Conservation (phyloP, 53 echinoderm and acorn worm species). For the Hippasteria phrygiana region DNA sequence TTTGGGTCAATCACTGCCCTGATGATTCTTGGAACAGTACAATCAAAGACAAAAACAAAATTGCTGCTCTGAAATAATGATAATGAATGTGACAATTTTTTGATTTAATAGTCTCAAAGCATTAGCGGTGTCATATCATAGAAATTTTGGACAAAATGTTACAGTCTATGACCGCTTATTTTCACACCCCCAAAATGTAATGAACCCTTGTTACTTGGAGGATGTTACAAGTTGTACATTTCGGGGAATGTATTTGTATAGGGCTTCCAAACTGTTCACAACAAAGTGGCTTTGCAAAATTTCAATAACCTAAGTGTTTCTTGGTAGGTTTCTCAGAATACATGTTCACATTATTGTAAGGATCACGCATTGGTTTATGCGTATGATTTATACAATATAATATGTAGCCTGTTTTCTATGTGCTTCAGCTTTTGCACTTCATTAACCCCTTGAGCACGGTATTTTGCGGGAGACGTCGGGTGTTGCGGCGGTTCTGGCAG, state of each 20-base stretch:
- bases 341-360: too few species aligned
- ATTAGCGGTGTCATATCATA: background rate
- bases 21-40: background rate
- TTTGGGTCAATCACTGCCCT: background rate
- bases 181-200: background rate
- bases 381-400: too few species aligned
- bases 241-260: background rate
- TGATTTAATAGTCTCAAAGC: background rate
- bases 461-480: too few species aligned
- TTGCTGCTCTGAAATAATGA: conserved; percentile 11
- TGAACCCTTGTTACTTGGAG: background rate
- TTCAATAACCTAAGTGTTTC: background rate
- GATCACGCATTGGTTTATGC: too few species aligned
- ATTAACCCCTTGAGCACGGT: too few species aligned
- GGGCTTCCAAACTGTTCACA: conserved; percentile 5
- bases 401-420: too few species aligned
- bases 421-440: too few species aligned
- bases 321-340: too few species aligned
- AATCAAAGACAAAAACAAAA: background rate
- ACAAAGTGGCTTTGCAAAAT: background rate
- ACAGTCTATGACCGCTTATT: background rate
- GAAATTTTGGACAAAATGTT: too few species aligned
- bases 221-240: background rate
- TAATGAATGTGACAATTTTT: conserved; percentile 1
- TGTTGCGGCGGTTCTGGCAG: too few species aligned